Evolutionary conservation across 2,113 vertebrate genomes (phyloP).

Genomic region (Archilochus colubris): DNA sequence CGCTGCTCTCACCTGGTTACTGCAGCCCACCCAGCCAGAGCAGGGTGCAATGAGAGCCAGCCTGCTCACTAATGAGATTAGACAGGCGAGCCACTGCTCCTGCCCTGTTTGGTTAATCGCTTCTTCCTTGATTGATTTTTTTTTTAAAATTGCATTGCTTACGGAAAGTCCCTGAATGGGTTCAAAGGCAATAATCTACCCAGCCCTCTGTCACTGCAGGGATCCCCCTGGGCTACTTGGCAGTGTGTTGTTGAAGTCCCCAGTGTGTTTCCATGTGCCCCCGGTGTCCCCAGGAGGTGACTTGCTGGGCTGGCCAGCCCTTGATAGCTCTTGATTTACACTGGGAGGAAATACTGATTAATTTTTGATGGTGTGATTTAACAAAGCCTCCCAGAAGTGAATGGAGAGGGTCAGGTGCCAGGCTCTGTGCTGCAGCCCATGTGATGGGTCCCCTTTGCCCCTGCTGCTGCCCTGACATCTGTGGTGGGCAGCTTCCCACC

Average conservation of each 20-base stretch:
- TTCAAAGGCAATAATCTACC: constrained; percentile 45
- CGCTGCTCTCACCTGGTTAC: neutral
- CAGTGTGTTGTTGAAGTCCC: neutral
- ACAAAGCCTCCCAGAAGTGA: neutral
- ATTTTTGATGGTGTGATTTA: constrained; percentile 37
- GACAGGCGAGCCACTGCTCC: neutral
- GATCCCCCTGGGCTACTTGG: neutral
- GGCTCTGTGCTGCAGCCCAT: neutral
- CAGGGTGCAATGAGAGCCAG: neutral
- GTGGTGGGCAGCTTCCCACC: neutral
- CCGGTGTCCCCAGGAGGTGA: constrained; percentile 2
- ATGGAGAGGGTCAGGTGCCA: neutral
- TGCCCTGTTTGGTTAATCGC: neutral
- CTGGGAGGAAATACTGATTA: neutral
- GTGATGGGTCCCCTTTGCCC: neutral
- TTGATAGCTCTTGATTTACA: neutral
- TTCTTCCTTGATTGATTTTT: constrained; percentile 42
- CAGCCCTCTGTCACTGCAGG: neutral
- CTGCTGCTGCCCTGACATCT: neutral
- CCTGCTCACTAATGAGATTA: neutral
- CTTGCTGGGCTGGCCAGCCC: neutral
- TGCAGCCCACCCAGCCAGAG: neutral
- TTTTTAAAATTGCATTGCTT: constrained; percentile 1
- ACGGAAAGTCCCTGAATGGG: constrained; percentile 1
- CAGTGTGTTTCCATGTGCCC: accelerated